These are phyloP conservation scores for Nothura maculosa DNA, from an alignment of 2,797 vertebrate genomes.

Conservation along the genomic window DNA sequence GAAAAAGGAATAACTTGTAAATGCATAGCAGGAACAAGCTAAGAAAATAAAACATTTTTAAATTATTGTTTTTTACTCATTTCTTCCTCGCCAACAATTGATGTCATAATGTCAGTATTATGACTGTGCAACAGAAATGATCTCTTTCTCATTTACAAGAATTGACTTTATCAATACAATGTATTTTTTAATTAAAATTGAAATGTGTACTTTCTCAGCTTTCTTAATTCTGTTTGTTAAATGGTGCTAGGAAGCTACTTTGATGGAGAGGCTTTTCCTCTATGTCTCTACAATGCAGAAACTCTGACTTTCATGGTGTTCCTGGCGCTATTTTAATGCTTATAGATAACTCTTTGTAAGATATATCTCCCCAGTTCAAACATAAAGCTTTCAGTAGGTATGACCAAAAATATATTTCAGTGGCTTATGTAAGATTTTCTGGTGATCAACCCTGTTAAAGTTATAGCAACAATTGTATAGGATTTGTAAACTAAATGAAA, in stretches of 20 bases:
- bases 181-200: background rate
- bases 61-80: background rate
- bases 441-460: background rate
- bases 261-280: background rate
- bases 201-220: background rate
- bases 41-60: background rate
- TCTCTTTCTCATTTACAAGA: background rate
- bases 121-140: background rate
- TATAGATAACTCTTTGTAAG: background rate
- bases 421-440: background rate
- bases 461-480: background rate
- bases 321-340: background rate
- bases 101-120: background rate
- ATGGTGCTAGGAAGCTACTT: background rate
- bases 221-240: background rate
- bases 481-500: background rate
- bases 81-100: background rate
- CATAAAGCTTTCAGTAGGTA: background rate
- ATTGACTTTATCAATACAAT: background rate
- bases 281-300: background rate
- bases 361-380: background rate
- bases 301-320: background rate
- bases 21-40: background rate
- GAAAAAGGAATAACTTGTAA: slow-evolving; percentile 41
- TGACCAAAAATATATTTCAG: background rate